Base-by-base conservation (phyloP, 2,888 invertebrate species). In the Rhopalosiphum nymphaeae region DNA sequence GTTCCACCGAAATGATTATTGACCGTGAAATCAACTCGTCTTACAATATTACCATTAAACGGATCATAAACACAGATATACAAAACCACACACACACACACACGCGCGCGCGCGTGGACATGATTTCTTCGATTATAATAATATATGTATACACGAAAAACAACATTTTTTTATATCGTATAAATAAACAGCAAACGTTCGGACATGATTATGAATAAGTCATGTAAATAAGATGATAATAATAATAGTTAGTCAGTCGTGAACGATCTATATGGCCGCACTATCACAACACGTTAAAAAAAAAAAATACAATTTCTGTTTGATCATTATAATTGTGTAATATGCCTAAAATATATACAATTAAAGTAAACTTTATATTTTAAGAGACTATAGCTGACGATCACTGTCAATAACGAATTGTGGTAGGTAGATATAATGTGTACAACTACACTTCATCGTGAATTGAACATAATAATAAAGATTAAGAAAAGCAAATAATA, bases 11-110 rank as follows among this genome's bases (percentile, higher is more conserved):
- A 78, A 78, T 36, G 21, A 78, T 78, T 36, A 21, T 78, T 78
- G 78, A 78, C 78, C 78, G 78, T 78, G 78, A 78, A 78, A 78
- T 78, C 78, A 78, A 36, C 78, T 78, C 21, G 78, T 78, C 9
- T 78, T 78, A 78, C 78, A 21, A 42, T 78, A 42, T 78, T 78
- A 78, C 36, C 36, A 36, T 78, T 36, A 10, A 36, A 36, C 67
- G 16, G 36, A 67, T 67, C 7, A 67, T 67, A 67, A 67, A 26
- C 29, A 61, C 61, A 29, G 61, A 29, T 61, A 61, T 61, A 29
- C 1, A 61, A 26, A 61, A 10, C n/a, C n/a, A 5, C n/a, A n/a
- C n/a, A n/a, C 67, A n/a, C n/a, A 36, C 2, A 36, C 7, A 9
- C 36, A n/a, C 67, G 4, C 5, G 49, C 13, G 53, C 21, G 21